phyloP scores from a whole-genome alignment of 2,113 vertebrate species.

The Hypocryptadius cinnamomeus region DNA sequence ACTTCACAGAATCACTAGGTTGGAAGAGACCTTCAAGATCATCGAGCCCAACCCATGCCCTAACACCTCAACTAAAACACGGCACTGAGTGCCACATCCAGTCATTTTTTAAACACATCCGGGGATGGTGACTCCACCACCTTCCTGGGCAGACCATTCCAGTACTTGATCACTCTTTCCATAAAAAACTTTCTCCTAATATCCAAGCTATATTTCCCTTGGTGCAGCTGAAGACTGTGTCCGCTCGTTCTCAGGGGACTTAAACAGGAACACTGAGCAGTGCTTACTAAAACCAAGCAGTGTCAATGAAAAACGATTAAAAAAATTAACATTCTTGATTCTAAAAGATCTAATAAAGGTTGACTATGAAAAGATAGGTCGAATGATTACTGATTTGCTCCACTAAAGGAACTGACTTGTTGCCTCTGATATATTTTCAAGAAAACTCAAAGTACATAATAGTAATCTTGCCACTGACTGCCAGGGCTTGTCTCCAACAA shows the following conservation, averaged over 20 bases:
- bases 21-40: not conserved
- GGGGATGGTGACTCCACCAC: not conserved
- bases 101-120: not conserved
- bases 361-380: not conserved
- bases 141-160: not conserved
- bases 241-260: rapidly evolving
- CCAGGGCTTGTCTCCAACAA: not conserved
- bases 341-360: not conserved
- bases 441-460: not conserved
- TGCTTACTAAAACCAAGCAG: not conserved
- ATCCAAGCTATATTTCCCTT: not conserved
- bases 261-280: not conserved
- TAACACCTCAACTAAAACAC: not conserved
- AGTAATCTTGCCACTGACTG: not conserved
- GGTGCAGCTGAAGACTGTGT: not conserved
- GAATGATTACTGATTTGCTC: not conserved
- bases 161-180: not conserved
- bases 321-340: not conserved
- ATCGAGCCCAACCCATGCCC: not conserved
- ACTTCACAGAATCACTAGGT: not conserved
- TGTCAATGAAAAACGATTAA: not conserved
- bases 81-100: not conserved
- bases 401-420: not conserved
- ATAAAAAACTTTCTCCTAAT: not conserved
- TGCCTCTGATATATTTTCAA: not conserved